Conservation (phyloP, 2,797 vertebrate genomes). For the Sebastes taczanowskii region DNA sequence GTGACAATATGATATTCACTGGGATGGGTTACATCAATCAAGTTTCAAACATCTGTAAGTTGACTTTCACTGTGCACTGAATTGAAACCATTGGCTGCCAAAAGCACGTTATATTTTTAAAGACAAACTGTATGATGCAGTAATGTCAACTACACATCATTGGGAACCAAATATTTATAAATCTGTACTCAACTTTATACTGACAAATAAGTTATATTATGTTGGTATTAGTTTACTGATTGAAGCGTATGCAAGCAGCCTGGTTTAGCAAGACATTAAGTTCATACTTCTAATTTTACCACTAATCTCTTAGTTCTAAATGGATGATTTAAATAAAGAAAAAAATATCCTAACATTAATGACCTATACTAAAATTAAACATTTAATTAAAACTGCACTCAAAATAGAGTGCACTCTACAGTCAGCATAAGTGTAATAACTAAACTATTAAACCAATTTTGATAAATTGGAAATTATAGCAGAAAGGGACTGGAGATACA, state of each 20-base stretch:
- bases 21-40: background rate
- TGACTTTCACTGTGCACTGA: background rate
- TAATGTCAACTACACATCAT: background rate
- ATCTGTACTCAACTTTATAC: background rate
- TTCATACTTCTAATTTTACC: background rate
- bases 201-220: background rate
- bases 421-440: slow-evolving; percentile 18
- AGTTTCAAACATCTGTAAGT: background rate
- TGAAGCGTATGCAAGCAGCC: background rate
- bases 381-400: slow-evolving; percentile 73
- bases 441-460: slow-evolving; percentile 2
- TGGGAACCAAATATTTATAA: background rate
- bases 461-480: slow-evolving; percentile 9
- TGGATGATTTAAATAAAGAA: slow-evolving; percentile 10
- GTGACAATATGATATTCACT: background rate
- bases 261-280: background rate
- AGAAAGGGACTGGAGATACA: slow-evolving; percentile 2
- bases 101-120: background rate
- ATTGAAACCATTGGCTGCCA: background rate
- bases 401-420: slow-evolving; percentile 64
- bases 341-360: slow-evolving; percentile 57
- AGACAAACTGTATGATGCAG: background rate
- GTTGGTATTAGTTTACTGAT: background rate
- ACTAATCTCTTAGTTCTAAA: slow-evolving; percentile 38
- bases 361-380: slow-evolving; percentile 67